Evolutionary conservation across 1,140 invertebrate species (phyloP), one percentile per base, ranked within the genome.

Genomic region (Cotesia glomerata): DNA sequence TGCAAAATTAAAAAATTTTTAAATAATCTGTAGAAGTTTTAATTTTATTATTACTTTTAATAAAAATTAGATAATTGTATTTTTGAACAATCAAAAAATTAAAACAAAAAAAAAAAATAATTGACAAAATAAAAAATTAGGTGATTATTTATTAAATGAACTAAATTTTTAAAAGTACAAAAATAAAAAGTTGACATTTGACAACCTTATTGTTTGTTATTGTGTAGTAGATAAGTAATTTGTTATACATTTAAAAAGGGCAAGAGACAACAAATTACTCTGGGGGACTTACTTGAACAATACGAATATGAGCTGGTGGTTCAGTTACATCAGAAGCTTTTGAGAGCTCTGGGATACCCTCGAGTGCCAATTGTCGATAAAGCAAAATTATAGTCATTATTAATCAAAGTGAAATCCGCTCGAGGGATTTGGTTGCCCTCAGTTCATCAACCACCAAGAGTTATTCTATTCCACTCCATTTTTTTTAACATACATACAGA

Each of bases 311-410:
- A 62, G 13, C 13, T 3, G n/a, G 9, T 62, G 54, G 49, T 16
- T 14, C 61, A 34, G 49, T 63, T 16, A 51, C 36, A 52, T 7
- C 18, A n/a, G 11, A 36, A 45, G 49, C 59, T 34, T 49, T 54
- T 34, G 16, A 45, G 39, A 58, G 70, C 63, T 58, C 14, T 51
- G 56, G 59, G 62, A 67, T 45, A 14, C 72, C 69, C 62, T 74
- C 69, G 75, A 76, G 72, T 78, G 74, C 73, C 76, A 78, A 79
- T 79, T 77, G 75, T 75, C 76, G 72, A 79, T 79, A 79, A 78
- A 79, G 75, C 75, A 72, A 70, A 77, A 79, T 79, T 77, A 74
- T 71, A 71, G 67, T 54, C 69, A 65, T 80, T 80, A 75, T 77
- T 77, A 77, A 80, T 80, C 71, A n/a, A 67, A 77, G 68, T 54